Evolutionary conservation across 2,888 invertebrate species (phyloP).

Genomic region (Pheosia gnoma): DNA sequence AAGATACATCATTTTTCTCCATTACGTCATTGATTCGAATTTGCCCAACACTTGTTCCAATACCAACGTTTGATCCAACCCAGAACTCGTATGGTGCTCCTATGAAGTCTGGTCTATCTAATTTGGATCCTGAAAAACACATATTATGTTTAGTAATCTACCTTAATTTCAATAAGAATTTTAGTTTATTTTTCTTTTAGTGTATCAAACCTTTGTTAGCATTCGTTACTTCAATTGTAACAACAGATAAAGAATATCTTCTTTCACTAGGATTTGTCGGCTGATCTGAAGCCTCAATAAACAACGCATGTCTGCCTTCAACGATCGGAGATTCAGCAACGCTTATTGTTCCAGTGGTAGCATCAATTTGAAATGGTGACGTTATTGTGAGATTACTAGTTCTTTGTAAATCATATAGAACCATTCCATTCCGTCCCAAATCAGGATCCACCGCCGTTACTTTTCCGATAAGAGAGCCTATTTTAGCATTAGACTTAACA

Average conservation of each 20-base stretch:
- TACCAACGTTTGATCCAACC: conserved; percentile 93
- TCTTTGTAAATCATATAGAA: conserved; percentile 89
- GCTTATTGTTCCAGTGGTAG: conserved; percentile 87
- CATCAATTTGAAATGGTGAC: conserved; percentile 89
- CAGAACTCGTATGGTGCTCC: conserved; percentile 95
- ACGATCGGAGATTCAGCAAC: conserved; percentile 87
- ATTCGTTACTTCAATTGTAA: conserved; percentile 89
- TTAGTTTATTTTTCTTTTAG: background rate
- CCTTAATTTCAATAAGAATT: background rate
- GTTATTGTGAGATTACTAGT: conserved; percentile 86
- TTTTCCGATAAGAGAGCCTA: conserved; percentile 90
- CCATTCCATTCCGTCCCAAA: conserved; percentile 88
- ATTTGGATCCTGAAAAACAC: conserved; percentile 68
- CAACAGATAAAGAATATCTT: conserved; percentile 92
- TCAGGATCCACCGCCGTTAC: conserved; percentile 93
- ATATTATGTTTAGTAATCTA: conserved; percentile 7
- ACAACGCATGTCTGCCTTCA: conserved; percentile 90
- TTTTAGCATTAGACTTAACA: conserved; percentile 86
- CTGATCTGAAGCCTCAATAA: conserved; percentile 93
- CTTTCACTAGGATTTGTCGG: conserved; percentile 93
- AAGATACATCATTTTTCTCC: conserved; percentile 87
- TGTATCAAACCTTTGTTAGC: conserved; percentile 68
- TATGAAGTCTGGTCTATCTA: conserved; percentile 89
- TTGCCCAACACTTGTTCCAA: conserved; percentile 94
- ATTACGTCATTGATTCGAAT: conserved; percentile 90